Evolutionary conservation across 1,140 invertebrate species (phyloP).

Genomic region (Apis florea): DNA sequence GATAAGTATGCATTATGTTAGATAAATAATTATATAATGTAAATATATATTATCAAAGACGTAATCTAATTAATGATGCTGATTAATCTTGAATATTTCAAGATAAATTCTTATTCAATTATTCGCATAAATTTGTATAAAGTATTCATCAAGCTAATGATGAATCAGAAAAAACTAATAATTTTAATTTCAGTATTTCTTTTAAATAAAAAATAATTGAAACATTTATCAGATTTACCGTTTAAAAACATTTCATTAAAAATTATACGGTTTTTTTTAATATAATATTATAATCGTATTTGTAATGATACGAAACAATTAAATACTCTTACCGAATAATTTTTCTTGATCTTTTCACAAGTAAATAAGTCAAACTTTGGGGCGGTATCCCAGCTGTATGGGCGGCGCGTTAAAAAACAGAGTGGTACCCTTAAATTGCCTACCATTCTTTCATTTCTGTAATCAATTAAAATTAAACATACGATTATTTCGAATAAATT

Average conservation of each 20-base stretch:
- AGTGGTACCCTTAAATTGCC: background rate
- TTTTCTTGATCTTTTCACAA: background rate
- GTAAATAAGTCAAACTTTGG: constrained; percentile 16
- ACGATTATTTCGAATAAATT: background rate
- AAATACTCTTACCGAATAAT: constrained; percentile 38
- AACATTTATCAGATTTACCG: background rate
- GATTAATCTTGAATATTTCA: no score
- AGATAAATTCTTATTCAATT: no score
- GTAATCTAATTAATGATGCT: no score
- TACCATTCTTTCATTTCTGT: constrained; percentile 30
- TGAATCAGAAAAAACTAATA: background rate
- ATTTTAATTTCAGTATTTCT: background rate
- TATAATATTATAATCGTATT: background rate
- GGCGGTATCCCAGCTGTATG: background rate
- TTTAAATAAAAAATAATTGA: background rate
- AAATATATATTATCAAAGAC: no score
- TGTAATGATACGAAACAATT: background rate
- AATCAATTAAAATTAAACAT: constrained; percentile 2
- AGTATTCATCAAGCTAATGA: no score
- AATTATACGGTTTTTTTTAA: background rate
- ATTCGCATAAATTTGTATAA: background rate
- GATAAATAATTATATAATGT: no score
- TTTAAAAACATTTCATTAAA: background rate
- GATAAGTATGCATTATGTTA: no score
- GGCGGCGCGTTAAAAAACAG: background rate